Base-by-base conservation (phyloP, 2,888 invertebrate species). In the Andrena minutula region DNA sequence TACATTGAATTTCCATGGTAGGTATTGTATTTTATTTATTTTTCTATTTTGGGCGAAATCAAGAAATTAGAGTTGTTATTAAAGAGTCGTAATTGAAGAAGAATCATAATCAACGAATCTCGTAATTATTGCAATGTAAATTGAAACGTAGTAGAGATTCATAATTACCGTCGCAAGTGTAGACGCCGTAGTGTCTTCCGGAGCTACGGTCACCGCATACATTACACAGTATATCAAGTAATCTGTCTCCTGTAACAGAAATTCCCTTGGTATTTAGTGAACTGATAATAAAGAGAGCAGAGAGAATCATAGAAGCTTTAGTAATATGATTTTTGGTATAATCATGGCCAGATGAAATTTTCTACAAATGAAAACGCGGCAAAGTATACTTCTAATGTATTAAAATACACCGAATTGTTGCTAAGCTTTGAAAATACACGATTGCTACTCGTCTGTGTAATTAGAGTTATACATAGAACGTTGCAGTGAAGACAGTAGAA, bases 131-230 rank as follows among this genome's bases (percentile, higher is more conserved):
- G 10, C 8, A 12, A 35, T 8, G n/a, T 47, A 35, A 16, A 68
- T 64, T 68, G 30, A 35, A 60, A 26, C 65, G 63, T 56, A 79
- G 68, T 69, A 83, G 41, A 66, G 47, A 68, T 71, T 63, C 65
- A 72, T 76, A 58, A 76, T 96, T 95, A 98, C 99, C 99, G 95
- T 99, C 99, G 94, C 99, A 99, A 93, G 99, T 99, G 95, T 99
- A 99, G 93, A 99, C 99, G 88, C 99, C 99, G 95, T 99, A 99
- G 95, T 99, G 99, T 95, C 99, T 99, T 79, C 99, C 99, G 16
- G 99, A 99, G 92, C 99, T 99, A 93, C 99, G 96, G 95, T 99
- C 99, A 78, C 99, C 99, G 93, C 99, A 99, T 83, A 99, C 99
- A 95, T 99, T 98, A 95, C 99, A 99, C 23, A 99, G 99, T 93